A percentile compares a stretch with the other conserved stretches of the same genome.
These are phyloP conservation scores for Anagyrus pseudococci DNA, from an alignment of 2,888 invertebrate species.

Conservation along the genomic window DNA sequence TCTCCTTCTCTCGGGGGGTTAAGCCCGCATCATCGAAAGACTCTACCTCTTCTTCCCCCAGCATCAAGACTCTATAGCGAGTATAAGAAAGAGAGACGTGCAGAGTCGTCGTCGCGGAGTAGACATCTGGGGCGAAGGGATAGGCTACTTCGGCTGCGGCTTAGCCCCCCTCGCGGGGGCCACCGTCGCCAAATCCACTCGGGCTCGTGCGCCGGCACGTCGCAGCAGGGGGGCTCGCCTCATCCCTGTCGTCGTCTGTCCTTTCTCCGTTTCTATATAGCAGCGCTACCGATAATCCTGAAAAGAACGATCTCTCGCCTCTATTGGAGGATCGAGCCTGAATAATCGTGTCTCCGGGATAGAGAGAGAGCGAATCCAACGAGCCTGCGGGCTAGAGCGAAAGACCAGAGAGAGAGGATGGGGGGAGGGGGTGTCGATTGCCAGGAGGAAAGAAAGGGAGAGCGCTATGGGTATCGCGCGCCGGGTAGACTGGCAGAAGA, in stretches of 20 bases:
- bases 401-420: constrained; percentile 27
- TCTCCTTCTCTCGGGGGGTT: constrained; percentile 5
- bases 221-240: constrained; percentile 30
- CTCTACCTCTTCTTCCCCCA: not conserved
- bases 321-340: constrained; percentile 38
- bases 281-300: constrained; percentile 36
- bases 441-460: constrained; percentile 25
- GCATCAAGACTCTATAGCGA: not conserved
- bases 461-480: constrained; percentile 23
- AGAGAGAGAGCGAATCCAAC: constrained; percentile 30
- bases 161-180: constrained; percentile 1
- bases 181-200: constrained; percentile 27
- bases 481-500: constrained; percentile 12
- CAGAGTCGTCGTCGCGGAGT: not conserved
- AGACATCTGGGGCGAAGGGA: not conserved
- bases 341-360: constrained; percentile 31
- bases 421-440: constrained; percentile 21
- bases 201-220: constrained; percentile 18
- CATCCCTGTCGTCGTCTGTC: not conserved
- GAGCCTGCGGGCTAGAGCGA: constrained; percentile 15
- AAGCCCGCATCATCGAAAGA: not conserved
- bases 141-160: too few species aligned
- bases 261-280: not conserved
- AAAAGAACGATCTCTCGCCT: constrained; percentile 34
- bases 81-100: not conserved